Base-by-base conservation (phyloP, 92 coral and sea anemone genomes). In the Porites rus region DNA sequence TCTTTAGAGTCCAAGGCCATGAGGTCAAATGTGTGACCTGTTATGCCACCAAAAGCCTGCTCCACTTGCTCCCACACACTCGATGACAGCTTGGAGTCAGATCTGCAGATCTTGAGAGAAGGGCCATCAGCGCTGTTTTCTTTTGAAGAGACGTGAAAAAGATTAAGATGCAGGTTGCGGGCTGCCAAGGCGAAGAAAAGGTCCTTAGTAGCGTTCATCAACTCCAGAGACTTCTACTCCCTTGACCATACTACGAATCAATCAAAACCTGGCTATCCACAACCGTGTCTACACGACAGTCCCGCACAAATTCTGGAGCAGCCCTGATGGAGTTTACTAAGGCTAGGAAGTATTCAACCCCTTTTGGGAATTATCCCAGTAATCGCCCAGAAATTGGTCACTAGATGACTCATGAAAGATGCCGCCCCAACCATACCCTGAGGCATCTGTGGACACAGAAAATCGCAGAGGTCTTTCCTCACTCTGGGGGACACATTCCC, bases 21-120 rank as follows among this genome's bases (percentile, higher is more conserved):
- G 19, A 74, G 64, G 38, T 84, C 88, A 8, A 84, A 73, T 2
- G 77, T 77, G 63, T 86, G 90, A n/a, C 90, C 90, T 8, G 84
- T 25, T 8, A 22, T 71, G 7, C 90, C 84, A 19, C 90, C 90
- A 54, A 77, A 86, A 3, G n/a, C 14, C 12, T 72, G n/a, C 60
- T 69, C 78, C 1, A 86, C 84, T 11, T 7, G 17, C 61, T 21
- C 1, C 84, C 90, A 78, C 13, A 68, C 28, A n/a, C 16, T 72
- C 14, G 28, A 68, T 25, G 87, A 83, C 72, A 84, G 24, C 58
- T 11, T 74, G 31, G 50, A 84, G 67, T 84, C 88, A 76, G 65
- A 11, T 52, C 31, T 12, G 17, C 69, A 83, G 12, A 83, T 6
- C 11, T 25, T 13, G 21, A 72, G 79, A 4, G 87, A 83, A 38